Evolutionary conservation across 2,113 vertebrate species (phyloP), one percentile per base, ranked within the genome.

Genomic region (Scatophagus argus): DNA sequence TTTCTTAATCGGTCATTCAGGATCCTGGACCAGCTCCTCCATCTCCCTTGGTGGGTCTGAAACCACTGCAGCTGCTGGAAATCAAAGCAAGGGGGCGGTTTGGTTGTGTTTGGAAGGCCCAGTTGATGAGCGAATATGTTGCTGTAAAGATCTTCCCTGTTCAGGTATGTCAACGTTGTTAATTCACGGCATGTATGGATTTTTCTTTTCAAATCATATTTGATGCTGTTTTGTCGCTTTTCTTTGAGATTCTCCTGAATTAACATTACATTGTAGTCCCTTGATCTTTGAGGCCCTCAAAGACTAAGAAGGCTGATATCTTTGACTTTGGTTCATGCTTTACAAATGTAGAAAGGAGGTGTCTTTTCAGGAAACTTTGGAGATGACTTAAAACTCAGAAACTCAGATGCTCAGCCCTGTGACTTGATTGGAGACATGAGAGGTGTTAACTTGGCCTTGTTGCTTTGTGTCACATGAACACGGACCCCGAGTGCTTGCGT

Each of bases 91-190:
- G 98, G 84, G 98, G 98, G 31, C 97, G 98, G 74, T 99, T 99
- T 2, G 98, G 98, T 74, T 99, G 98, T 0, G 98, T 99, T 6
- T 99, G 98, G 98, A 99, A 99, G 88, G 98, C 98, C 31, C 97
- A 98, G 87, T 89, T 99, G 83, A 96, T 98, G 95, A 99, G 95
- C 0, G 97, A 99, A 82, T 97, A 97, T 0, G 98, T 99, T 32
- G 98, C 98, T 1, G 98, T 99, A 69, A 99, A 99, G 94, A 95
- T 99, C 83, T 99, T 99, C 87, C 98, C 98, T 0, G 92, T 99
- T 75, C 97, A 99, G 97, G 98, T 99, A 72, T 77, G 88, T 49
- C 60, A 25, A 3, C 55, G 6, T 19, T 2, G 19, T 31, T 5
- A 29, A 56, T 34, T 51, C 9, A 19, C n/a, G 12, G 9, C 3